Conservation (phyloP, 1,140 invertebrate genomes). For the Hyles vespertilio region DNA sequence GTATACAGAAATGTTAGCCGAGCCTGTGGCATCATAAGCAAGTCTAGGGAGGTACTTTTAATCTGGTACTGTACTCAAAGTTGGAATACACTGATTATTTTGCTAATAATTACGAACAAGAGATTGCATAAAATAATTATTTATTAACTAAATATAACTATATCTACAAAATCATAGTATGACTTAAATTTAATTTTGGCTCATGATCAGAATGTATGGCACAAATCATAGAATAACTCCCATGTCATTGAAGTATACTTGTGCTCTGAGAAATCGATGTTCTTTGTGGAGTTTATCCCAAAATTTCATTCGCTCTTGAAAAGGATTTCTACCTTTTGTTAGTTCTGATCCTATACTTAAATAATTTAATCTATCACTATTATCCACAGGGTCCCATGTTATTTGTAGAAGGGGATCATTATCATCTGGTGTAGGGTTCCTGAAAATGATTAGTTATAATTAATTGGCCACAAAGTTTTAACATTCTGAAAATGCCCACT, state of each 20-base stretch:
- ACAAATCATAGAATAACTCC: constrained; percentile 22
- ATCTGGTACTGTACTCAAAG: too few relatives aligned
- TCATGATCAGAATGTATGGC: too few relatives aligned
- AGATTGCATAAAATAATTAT: too few relatives aligned
- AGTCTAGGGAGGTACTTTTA: too few relatives aligned
- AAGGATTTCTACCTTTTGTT: constrained; percentile 63
- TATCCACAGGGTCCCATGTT: constrained; percentile 57
- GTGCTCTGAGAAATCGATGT: constrained; percentile 38
- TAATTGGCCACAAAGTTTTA: too few relatives aligned
- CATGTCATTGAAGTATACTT: constrained; percentile 49
- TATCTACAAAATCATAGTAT: too few relatives aligned
- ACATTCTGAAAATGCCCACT: not conserved
- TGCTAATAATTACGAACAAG: too few relatives aligned
- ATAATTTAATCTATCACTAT: constrained; percentile 49
- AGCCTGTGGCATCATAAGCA: too few relatives aligned
- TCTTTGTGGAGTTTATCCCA: constrained; percentile 57
- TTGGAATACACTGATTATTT: too few relatives aligned
- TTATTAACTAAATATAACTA: too few relatives aligned
- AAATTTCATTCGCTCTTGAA: constrained; percentile 58
- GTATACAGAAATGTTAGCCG: too few relatives aligned
- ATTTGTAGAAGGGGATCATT: constrained; percentile 53
- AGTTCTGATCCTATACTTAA: constrained; percentile 54
- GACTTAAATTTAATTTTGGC: too few relatives aligned
- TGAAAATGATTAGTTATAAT: constrained; percentile 19
- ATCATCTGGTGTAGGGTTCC: constrained; percentile 56